Evolutionary conservation across 2,797 vertebrate species (phyloP).

Genomic region (Epinephelus awoara): DNA sequence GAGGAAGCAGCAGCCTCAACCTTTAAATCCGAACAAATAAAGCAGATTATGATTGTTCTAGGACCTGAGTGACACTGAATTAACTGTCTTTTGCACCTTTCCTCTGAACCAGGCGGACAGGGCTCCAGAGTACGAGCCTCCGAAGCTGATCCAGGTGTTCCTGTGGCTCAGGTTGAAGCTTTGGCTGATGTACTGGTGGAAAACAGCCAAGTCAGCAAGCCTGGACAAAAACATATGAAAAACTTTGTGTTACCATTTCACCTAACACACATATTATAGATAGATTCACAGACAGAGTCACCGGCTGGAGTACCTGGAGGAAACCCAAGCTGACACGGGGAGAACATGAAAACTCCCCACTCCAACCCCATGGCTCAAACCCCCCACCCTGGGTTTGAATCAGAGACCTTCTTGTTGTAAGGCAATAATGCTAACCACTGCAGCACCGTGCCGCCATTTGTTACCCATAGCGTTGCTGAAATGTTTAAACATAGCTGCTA

Average conservation of each 20-base stretch:
- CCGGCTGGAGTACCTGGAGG: too few relatives aligned
- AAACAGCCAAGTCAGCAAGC: constrained; percentile 82
- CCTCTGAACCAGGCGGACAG: constrained; percentile 89
- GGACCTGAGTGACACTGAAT: not conserved
- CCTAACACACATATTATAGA: not conserved
- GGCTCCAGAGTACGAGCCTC: constrained; percentile 91
- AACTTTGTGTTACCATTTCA: not conserved
- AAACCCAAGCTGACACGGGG: too few relatives aligned
- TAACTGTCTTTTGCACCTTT: constrained; percentile 43
- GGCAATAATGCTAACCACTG: too few relatives aligned
- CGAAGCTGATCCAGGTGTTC: constrained; percentile 92
- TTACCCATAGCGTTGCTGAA: too few relatives aligned
- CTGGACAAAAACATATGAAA: constrained; percentile 53
- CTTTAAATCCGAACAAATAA: not conserved
- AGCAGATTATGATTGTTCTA: not conserved
- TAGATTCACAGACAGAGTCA: not conserved
- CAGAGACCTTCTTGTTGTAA: too few relatives aligned
- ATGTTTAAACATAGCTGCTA: too few relatives aligned
- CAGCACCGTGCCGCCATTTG: too few relatives aligned
- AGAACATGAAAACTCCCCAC: too few relatives aligned
- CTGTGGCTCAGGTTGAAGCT: constrained; percentile 82
- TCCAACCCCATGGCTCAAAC: too few relatives aligned
- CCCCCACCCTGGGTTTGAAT: too few relatives aligned
- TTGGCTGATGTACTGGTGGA: constrained; percentile 84
- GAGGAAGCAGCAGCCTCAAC: not conserved